Evolutionary conservation across 2,797 vertebrate genomes (phyloP).

Genomic region (Caiman crocodilus): DNA sequence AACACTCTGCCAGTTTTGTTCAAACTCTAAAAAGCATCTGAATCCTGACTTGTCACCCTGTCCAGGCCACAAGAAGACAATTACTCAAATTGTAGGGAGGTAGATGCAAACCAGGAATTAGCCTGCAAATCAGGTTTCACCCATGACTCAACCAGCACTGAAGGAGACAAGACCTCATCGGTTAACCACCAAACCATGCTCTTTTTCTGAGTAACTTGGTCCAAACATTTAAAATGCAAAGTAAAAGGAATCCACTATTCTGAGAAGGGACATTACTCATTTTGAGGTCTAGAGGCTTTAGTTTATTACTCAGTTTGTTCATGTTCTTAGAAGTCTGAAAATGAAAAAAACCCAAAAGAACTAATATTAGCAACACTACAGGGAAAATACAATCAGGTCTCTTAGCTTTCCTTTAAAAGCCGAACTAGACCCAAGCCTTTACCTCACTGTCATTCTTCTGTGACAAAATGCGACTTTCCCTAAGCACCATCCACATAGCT

Average conservation of each 20-base stretch:
- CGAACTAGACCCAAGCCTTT: neutral
- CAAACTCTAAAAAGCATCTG: rapidly evolving
- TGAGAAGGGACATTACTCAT: neutral
- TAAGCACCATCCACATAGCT: conserved; percentile 93
- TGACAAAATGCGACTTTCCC: conserved; percentile 93
- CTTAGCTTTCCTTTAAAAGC: neutral
- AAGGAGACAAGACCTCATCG: neutral
- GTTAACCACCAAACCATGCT: neutral
- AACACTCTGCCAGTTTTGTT: neutral
- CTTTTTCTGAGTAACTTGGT: neutral
- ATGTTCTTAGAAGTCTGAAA: neutral
- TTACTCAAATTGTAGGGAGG: neutral
- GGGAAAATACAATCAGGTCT: neutral
- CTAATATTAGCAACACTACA: neutral
- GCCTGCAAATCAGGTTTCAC: neutral
- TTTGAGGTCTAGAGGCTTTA: neutral
- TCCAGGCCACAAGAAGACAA: neutral
- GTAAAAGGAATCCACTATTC: neutral
- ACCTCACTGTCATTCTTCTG: conserved; percentile 98
- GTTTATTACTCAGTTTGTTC: neutral
- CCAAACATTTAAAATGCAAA: neutral
- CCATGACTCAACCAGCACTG: neutral
- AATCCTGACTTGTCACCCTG: neutral
- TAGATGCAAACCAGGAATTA: rapidly evolving
- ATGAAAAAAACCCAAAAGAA: neutral